Conservation (phyloP, 2,888 invertebrate genomes). For the Tubulanus polymorphus region DNA sequence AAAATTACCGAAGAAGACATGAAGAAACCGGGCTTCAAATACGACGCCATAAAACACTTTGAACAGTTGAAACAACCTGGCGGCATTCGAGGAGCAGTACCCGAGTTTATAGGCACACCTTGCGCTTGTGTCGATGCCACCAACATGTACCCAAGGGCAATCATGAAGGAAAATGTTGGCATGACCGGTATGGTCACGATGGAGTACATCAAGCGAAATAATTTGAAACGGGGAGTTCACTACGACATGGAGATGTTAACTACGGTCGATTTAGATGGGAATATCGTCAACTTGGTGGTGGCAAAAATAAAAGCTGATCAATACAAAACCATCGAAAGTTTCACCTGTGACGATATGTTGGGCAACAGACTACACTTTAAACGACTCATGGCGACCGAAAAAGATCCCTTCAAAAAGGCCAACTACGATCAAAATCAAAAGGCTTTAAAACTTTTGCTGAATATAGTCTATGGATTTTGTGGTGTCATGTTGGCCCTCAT, state of each 20-base stretch:
- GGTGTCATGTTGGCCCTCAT: background rate
- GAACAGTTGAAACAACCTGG: background rate
- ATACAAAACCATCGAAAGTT: background rate
- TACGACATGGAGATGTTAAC: background rate
- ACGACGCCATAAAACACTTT: background rate
- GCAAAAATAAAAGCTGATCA: background rate
- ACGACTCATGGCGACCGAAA: background rate
- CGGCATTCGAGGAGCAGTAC: background rate
- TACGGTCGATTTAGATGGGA: background rate
- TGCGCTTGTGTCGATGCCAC: background rate
- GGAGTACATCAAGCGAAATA: background rate
- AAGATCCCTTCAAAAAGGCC: background rate
- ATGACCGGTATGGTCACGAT: background rate
- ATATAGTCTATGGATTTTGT: background rate
- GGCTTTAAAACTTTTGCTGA: background rate
- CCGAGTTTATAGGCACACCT: background rate
- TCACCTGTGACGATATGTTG: constrained; percentile 1
- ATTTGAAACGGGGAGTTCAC: background rate
- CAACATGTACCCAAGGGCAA: background rate
- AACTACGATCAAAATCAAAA: background rate
- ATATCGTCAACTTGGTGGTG: background rate
- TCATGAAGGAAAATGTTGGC: background rate
- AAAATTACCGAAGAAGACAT: background rate
- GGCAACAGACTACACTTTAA: background rate
- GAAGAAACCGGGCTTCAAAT: background rate